Base-by-base conservation (phyloP, 2,113 vertebrate species). In the Petrocephalus zakoni region DNA sequence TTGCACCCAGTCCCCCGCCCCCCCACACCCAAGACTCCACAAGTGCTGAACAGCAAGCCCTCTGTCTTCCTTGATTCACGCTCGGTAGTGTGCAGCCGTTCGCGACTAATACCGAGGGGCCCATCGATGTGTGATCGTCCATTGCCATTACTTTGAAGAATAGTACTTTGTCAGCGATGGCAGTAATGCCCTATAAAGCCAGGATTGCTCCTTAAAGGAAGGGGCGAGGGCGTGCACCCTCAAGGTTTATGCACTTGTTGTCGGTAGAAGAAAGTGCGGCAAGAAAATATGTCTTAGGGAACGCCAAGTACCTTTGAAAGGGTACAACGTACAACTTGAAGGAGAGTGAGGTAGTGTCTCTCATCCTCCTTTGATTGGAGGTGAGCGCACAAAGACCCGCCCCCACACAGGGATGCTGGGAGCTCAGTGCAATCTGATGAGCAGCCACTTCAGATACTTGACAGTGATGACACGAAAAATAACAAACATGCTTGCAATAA, bases 61-160 rank as follows among this genome's bases (percentile, higher is more conserved):
- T 87, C 25, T 17, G 34, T 25, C 86, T 68, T 86, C 56, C 86
- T 87, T 22, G 37, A 49, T 42, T 37, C 55, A 29, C 46, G 86
- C 58, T 22, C 46, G 19, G 46, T 61, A 87, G 86, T 19, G 68
- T 53, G 68, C 49, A 75, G 64, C 72, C 64, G 25, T 88, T 42
- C 15, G 49, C 49, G 34, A 53, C 58, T 87, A 87, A 49, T 49
- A 58, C 86, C 6, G 13, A 47, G 58, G 46, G 46, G 61, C 42
- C 86, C 22, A 22, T 51, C 61, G n/a, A 68, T 7, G 37, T 29
- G 42, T 37, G 86, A 87, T 68, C 46, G 55, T 87, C 64, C 19
- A 61, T 68, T 68, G 19, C 61, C 86, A 51, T 87, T 87, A 51
- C 42, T 47, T 49, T 46, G 37, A 87, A 87, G 58, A n/a, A 51